Evolutionary conservation across 2,797 vertebrate genomes (phyloP).

Genomic region (Cyclopterus lumpus): DNA sequence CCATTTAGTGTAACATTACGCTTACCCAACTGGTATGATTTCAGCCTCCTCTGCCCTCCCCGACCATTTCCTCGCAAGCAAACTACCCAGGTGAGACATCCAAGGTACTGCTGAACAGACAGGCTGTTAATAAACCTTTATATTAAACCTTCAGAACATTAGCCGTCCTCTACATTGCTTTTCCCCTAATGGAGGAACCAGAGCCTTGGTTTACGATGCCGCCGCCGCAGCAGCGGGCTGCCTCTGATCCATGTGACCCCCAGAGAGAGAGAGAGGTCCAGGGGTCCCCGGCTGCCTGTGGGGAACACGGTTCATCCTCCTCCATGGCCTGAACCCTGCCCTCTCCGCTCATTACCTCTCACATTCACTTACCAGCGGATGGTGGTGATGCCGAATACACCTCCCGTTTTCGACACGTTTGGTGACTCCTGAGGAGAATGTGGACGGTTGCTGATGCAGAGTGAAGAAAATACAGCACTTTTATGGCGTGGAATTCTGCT

Average conservation of each 20-base stretch:
- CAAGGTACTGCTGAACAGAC: constrained; percentile 66
- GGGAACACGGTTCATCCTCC: constrained; percentile 75
- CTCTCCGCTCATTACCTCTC: constrained; percentile 75
- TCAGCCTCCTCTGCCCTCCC: constrained; percentile 57
- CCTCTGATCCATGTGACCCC: constrained; percentile 68
- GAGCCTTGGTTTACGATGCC: constrained; percentile 50
- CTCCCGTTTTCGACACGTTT: constrained; percentile 42
- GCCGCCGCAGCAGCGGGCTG: constrained; percentile 59
- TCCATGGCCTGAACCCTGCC: constrained; percentile 71
- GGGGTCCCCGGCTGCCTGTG: constrained; percentile 56
- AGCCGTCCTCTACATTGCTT: constrained; percentile 43
- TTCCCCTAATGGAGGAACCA: constrained; percentile 48
- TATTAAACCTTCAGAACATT: constrained; percentile 59
- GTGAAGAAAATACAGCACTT: constrained; percentile 27
- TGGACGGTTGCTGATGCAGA: constrained; percentile 22
- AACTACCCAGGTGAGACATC: constrained; percentile 74
- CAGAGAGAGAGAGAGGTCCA: constrained; percentile 58
- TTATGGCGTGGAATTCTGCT: constrained; percentile 28
- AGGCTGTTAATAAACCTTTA: constrained; percentile 57
- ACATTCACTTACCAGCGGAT: constrained; percentile 62
- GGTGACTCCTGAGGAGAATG: constrained; percentile 35
- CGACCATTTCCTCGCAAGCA: constrained; percentile 60
- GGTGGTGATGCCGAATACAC: constrained; percentile 42
- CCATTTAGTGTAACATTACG: constrained; percentile 78
- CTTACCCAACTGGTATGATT: constrained; percentile 73